These are phyloP conservation scores for Holacanthus passer DNA, from an alignment of 2,113 vertebrate species.

Conservation along the genomic window DNA sequence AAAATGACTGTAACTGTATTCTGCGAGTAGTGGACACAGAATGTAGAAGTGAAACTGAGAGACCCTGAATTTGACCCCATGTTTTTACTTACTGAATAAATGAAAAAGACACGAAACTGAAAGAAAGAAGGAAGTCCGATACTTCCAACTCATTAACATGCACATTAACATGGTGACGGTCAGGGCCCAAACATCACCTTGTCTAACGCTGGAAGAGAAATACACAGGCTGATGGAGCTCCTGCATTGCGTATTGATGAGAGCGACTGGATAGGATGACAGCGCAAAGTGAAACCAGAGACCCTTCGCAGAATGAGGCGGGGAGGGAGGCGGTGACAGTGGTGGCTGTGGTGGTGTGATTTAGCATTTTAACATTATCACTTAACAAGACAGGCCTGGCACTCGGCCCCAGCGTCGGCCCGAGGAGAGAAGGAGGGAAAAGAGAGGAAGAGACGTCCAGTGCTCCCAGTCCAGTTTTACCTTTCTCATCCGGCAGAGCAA, in stretches of 20 bases:
- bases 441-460: conserved; percentile 11
- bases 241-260: conserved; percentile 81
- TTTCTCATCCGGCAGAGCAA: conserved; percentile 18
- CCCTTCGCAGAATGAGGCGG: conserved; percentile 50
- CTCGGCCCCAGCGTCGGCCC: not conserved
- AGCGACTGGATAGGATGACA: conserved; percentile 77
- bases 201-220: conserved; percentile 54
- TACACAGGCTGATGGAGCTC: conserved; percentile 63
- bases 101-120: conserved; percentile 70
- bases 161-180: conserved; percentile 61
- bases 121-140: conserved; percentile 68
- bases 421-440: conserved; percentile 11
- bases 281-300: conserved; percentile 76
- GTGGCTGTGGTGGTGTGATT: conserved; percentile 70
- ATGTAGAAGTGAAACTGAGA: conserved; percentile 34
- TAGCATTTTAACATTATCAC: conserved; percentile 75
- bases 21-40: not conserved
- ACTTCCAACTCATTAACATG: conserved; percentile 70
- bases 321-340: conserved; percentile 41
- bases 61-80: conserved; percentile 28
- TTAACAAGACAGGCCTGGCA: conserved; percentile 72
- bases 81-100: conserved; percentile 60
- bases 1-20: not conserved
- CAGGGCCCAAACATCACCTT: conserved; percentile 66
- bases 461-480: not conserved